These are phyloP conservation scores for Tolypeutes matacus DNA, from an alignment of 2,797 vertebrate genomes.

Conservation along the genomic window DNA sequence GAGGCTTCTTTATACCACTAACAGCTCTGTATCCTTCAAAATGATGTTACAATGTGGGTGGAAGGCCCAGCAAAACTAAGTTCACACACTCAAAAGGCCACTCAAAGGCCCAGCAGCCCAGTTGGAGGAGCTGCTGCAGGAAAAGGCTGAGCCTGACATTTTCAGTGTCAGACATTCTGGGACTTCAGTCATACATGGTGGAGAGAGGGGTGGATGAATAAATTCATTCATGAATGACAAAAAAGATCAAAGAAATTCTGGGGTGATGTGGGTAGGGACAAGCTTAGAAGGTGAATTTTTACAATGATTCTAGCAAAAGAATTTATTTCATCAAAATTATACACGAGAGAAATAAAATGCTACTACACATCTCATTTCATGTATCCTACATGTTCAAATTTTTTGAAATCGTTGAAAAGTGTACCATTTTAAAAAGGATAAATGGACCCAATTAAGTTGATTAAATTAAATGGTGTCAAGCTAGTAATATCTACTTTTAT, in stretches of 20 bases:
- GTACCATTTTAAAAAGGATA: not conserved
- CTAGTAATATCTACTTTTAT: not conserved
- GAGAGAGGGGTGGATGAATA: not conserved
- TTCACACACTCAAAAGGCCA: not conserved
- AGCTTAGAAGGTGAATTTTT: not conserved
- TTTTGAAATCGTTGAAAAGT: not conserved
- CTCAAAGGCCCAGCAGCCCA: not conserved
- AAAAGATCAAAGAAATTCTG: not conserved
- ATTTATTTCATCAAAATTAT: not conserved
- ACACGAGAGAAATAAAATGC: not conserved
- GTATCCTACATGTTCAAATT: not conserved
- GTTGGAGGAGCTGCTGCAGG: not conserved
- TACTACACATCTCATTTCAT: not conserved
- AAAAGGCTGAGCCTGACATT: constrained; percentile 40
- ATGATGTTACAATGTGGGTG: not conserved
- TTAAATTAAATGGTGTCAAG: not conserved
- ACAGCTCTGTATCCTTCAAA: not conserved
- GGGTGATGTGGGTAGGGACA: not conserved
- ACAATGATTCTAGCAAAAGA: not conserved
- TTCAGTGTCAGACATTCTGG: not conserved
- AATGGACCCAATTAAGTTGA: not conserved
- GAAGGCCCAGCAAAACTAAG: not conserved
- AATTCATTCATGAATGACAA: not conserved
- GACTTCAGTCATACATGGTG: not conserved
- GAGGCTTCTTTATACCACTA: not conserved